Percentiles rank a stretch among this genome's conserved stretches.
Evolutionary conservation across 2,888 invertebrate species (phyloP).

Genomic region (Scaptomyza reducta): DNA sequence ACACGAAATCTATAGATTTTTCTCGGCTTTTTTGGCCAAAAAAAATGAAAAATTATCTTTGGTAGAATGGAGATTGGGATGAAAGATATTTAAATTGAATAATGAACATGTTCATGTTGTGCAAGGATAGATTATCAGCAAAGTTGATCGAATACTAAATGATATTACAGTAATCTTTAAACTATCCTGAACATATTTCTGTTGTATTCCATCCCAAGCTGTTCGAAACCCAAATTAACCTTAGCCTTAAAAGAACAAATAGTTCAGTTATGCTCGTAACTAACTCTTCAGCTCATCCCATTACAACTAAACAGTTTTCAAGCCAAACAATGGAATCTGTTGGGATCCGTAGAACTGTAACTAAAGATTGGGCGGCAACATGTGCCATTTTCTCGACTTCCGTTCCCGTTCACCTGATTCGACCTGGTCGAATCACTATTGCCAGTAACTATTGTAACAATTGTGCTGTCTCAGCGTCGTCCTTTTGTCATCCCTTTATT

Average conservation of each 20-base stretch:
- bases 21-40: slow-evolving; percentile 26
- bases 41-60: slow-evolving; percentile 54
- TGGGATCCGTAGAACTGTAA: not conserved
- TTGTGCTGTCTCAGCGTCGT: slow-evolving; percentile 45
- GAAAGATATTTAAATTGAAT: slow-evolving; percentile 5
- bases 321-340: slow-evolving; percentile 4
- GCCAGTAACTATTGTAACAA: slow-evolving; percentile 49
- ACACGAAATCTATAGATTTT: slow-evolving; percentile 59
- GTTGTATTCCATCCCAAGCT: not conserved
- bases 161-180: not conserved
- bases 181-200: not conserved
- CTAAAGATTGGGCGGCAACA: slow-evolving; percentile 26
- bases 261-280: slow-evolving; percentile 17
- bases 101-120: slow-evolving; percentile 7
- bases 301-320: slow-evolving; percentile 36
- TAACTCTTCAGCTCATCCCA: slow-evolving; percentile 45
- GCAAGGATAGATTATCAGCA: not conserved
- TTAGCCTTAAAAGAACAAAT: slow-evolving; percentile 22
- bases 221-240: no score
- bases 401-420: slow-evolving; percentile 57
- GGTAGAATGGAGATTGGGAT: not conserved
- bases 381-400: slow-evolving; percentile 46
- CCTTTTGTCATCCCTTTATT: slow-evolving; percentile 47
- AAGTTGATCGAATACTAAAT: not conserved
- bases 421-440: slow-evolving; percentile 45